Evolutionary conservation across 2,888 invertebrate species (phyloP), one percentile per base, ranked within the genome.

Genomic region (Archaeoteleia sp.): DNA sequence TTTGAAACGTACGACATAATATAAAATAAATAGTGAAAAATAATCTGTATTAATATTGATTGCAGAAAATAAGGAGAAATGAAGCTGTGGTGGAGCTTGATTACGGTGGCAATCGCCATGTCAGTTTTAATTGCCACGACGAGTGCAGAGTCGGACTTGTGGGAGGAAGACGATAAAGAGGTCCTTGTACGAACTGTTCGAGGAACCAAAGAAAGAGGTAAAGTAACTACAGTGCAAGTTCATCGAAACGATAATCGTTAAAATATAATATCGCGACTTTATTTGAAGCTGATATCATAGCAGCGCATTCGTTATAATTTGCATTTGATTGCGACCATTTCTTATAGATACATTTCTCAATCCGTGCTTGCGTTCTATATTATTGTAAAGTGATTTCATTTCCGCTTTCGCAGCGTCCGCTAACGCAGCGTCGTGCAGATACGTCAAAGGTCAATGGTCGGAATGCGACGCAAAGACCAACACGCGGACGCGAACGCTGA

Each of bases 381-480:
- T 55, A 69, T 65, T 65, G 60, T 69, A 53, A 65, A 65, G 68
- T 68, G 71, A 69, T 66, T 63, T 46, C 62, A 60, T 63, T 71
- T 80, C 74, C 77, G 76, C 73, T 76, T 76, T 77, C 70, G 66
- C 75, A 83, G 83, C 81, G 76, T 82, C 84, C 75, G 79, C 78
- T 69, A 79, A 74, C 75, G 66, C 87, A 90, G 91, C 89, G 80
- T 90, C 91, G 51, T 96, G 96, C 85, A 92, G 95, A 83, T 96
- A 96, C 86, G 89, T 90, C 73, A 93, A 95, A 83, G 93, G 94
- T 73, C 89, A 93, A 32, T 96, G 96, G 96, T 92, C 93, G 74
- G 94, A 95, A 79, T 96, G 96, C 84, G 95, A 96, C 83, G 86
- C 91, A 34, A 93, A 93, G 85, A 92, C 93, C 67, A 95, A 95